phyloP scores from a whole-genome alignment of 1,140 invertebrate genomes.

The Drosophila elegans region DNA sequence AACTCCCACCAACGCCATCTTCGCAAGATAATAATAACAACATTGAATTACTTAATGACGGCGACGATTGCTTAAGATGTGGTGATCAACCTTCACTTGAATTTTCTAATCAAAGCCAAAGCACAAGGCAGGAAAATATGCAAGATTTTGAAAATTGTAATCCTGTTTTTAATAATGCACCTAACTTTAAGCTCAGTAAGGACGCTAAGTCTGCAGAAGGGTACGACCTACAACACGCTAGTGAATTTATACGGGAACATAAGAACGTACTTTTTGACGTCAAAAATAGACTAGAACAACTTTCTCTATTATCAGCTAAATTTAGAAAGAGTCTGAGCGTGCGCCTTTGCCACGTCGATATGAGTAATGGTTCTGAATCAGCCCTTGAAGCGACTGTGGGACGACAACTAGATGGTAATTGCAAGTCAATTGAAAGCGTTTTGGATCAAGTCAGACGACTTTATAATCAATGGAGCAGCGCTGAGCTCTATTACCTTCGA shows the following conservation, averaged over 20 bases:
- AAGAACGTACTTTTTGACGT: slow-evolving; percentile 58
- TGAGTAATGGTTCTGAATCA: slow-evolving; percentile 4
- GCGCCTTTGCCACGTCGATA: slow-evolving; percentile 1
- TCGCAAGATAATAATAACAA: slow-evolving; percentile 69
- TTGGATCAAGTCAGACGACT: slow-evolving; percentile 54
- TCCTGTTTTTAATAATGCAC: not conserved
- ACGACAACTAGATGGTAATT: slow-evolving; percentile 41
- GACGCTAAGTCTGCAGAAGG: slow-evolving; percentile 3
- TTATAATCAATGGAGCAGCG: slow-evolving; percentile 66
- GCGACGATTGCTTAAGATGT: slow-evolving; percentile 16
- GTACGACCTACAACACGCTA: slow-evolving; percentile 21
- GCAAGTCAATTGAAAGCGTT: slow-evolving; percentile 43
- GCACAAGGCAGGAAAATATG: not conserved
- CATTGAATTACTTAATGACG: slow-evolving; percentile 27
- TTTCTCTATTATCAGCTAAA: slow-evolving; percentile 45
- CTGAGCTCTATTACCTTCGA: slow-evolving; percentile 63
- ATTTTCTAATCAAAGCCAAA: slow-evolving; percentile 13
- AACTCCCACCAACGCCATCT: slow-evolving; percentile 13
- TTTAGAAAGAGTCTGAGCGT: slow-evolving; percentile 44
- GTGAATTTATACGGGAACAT: slow-evolving; percentile 56
- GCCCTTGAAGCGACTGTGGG: slow-evolving; percentile 50
- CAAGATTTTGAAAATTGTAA: slow-evolving; percentile 12
- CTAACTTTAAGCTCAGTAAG: not conserved
- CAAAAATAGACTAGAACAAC: slow-evolving; percentile 53
- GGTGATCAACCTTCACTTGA: slow-evolving; percentile 14